Base-by-base conservation (phyloP, 2,797 vertebrate species). In the Gymnoscopelus microlampas region DNA sequence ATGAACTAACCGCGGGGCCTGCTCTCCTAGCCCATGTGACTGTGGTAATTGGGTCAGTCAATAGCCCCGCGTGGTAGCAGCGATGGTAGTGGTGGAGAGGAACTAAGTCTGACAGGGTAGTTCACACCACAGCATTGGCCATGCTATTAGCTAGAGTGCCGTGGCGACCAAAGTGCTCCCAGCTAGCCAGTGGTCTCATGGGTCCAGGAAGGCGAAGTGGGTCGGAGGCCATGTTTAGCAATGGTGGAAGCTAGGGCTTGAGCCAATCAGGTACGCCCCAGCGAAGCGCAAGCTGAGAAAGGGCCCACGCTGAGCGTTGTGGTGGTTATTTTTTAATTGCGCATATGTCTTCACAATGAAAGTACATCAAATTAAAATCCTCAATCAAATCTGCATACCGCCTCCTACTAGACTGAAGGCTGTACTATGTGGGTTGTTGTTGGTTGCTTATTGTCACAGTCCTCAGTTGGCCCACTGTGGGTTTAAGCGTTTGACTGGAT, bases 31-130 rank as follows among this genome's bases (percentile, higher is more conserved):
- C 77, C 80, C 80, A 74, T 83, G 84, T 87, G 84, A 85, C 78
- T 76, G 70, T 72, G 74, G 81, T 87, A 92, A 89, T 85, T 90
- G 87, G 88, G 91, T 91, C 89, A 88, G 85, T 90, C 85, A 76
- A 76, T 79, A 78, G 80, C 76, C 80, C 6, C 74, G 76, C 82
- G 69, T 70, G 74, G 69, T 53, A 68, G 60, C 32, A 35, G 32
- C 32, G 32, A 35, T 73, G 66, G 63, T 55, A 29, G 24, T 73
- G 54, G 1, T 4, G 81, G 76, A 79, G 77, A 84, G 83, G 82
- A 88, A 81, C 76, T 80, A 83, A 58, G 84, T 83, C 86, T 74
- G 76, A 76, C 68, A 24, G 71, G 48, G 14, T 3, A 7, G 67
- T 50, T 64, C 66, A 47, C 65, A 56, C 53, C 7, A 67, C 47